Evolutionary conservation across 2,888 invertebrate species (phyloP), one percentile per base, ranked within the genome.

Genomic region (Hylaea fasciaria): DNA sequence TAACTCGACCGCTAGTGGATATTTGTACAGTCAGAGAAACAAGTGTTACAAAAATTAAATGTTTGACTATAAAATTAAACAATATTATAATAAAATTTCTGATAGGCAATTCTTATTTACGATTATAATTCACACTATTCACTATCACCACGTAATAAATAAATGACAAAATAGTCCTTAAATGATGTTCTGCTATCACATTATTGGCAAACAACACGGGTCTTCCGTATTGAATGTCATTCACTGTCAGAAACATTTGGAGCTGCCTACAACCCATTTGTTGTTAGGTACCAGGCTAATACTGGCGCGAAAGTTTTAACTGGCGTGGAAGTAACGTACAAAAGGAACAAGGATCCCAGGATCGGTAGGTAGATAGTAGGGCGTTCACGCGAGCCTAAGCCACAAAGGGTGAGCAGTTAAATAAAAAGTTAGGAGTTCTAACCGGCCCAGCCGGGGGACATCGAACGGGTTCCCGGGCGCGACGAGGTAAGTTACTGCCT

Each of bases 401-500:
- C 85, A 83, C 85, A 84, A 85, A 89, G 91, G 89, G 90, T 87
- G 85, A 85, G 80, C 83, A 79, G 83, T 80, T 83, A 88, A 91
- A 90, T 85, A 90, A 91, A 91, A 90, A 89, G 87, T 88, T 87
- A 85, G 87, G 87, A 87, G 80, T 87, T 90, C 89, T 90, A 90
- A 91, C 91, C 89, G 90, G 89, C 83, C 90, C 84, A 81, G 83
- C 78, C 83, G 82, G 85, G 86, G 87, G 85, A 81, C 84, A 82
- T 73, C 80, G 81, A 87, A 83, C 91, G 87, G 86, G 91, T 91
- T 91, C 86, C 80, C 78, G 83, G 80, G 51, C 69, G 89, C 84
- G 62, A 41, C 62, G 70, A 54, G 79, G 88, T 89, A 87, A 69
- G 84, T 76, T 78, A 64, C 78, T 71, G 84, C 49, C 57, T 0